These are phyloP conservation scores for Phania funesta DNA, from an alignment of 2,888 invertebrate species.

Conservation along the genomic window DNA sequence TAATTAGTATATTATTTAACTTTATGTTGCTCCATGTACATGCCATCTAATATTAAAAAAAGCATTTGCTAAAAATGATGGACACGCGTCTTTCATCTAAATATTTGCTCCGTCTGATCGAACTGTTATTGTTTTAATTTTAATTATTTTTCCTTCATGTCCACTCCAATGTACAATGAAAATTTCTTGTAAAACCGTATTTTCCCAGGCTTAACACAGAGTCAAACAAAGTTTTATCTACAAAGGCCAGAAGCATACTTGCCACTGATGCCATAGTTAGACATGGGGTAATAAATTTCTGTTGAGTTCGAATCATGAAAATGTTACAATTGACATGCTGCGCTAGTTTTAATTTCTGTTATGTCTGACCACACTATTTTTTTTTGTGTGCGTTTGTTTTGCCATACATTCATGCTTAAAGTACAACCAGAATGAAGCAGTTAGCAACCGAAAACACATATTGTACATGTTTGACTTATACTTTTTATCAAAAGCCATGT, in stretches of 20 bases:
- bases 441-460: background rate
- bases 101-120: slow-evolving; percentile 23
- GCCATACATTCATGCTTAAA: background rate
- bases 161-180: slow-evolving; percentile 38
- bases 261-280: slow-evolving; percentile 3
- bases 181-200: slow-evolving; percentile 33
- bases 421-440: background rate
- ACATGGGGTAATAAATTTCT: slow-evolving; percentile 61
- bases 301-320: slow-evolving; percentile 59
- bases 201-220: slow-evolving; percentile 50
- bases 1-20: too few species aligned
- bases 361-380: slow-evolving; percentile 37
- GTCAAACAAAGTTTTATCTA: background rate
- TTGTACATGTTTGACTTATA: too few species aligned
- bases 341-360: slow-evolving; percentile 49
- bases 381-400: background rate
- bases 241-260: slow-evolving; percentile 1
- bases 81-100: background rate
- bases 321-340: slow-evolving; percentile 57
- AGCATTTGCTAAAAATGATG: too few species aligned
- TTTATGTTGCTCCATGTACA: too few species aligned
- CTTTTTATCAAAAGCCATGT: background rate
- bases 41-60: too few species aligned
- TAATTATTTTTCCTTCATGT: too few species aligned
- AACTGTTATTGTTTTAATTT: too few species aligned